Evolutionary conservation across 2,888 invertebrate species (phyloP).

Genomic region (Brachyopa scutellaris): DNA sequence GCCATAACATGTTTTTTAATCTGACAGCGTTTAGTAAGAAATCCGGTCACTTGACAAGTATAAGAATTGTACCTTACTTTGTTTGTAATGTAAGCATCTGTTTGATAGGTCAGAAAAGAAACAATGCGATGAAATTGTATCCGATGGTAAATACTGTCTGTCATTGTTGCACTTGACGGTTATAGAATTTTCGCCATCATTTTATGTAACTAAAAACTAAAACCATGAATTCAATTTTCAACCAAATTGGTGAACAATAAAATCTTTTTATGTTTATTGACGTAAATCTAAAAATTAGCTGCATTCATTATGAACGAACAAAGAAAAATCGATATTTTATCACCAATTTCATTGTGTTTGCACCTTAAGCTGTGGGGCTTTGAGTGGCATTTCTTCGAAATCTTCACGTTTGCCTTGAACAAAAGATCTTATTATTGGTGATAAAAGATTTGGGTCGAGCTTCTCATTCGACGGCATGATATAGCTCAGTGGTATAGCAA

Average conservation of each 20-base stretch:
- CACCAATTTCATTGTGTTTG: background rate
- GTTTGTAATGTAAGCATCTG: too few relatives aligned
- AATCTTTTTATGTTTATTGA: background rate
- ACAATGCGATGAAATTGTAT: too few relatives aligned
- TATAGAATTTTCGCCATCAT: too few relatives aligned
- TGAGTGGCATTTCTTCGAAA: conserved; percentile 28
- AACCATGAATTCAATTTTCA: too few relatives aligned
- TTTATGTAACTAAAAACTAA: too few relatives aligned
- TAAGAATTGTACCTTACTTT: too few relatives aligned
- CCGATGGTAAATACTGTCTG: too few relatives aligned
- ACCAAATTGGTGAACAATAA: background rate
- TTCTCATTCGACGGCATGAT: conserved; percentile 71
- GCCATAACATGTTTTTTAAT: too few relatives aligned
- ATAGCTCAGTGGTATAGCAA: conserved; percentile 82
- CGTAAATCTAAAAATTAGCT: background rate
- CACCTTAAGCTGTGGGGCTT: background rate
- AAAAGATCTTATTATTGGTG: conserved; percentile 40
- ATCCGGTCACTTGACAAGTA: too few relatives aligned
- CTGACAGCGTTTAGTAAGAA: too few relatives aligned
- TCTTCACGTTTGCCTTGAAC: background rate
- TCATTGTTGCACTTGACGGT: too few relatives aligned
- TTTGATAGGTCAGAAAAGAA: too few relatives aligned
- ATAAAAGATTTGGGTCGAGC: conserved; percentile 59
- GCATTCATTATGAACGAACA: conserved; percentile 22
- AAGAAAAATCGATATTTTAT: background rate